A percentile compares a stretch with the other conserved stretches of the same genome.
phyloP scores from a whole-genome alignment of 2,113 vertebrate species.

The Apteryx owenii region DNA sequence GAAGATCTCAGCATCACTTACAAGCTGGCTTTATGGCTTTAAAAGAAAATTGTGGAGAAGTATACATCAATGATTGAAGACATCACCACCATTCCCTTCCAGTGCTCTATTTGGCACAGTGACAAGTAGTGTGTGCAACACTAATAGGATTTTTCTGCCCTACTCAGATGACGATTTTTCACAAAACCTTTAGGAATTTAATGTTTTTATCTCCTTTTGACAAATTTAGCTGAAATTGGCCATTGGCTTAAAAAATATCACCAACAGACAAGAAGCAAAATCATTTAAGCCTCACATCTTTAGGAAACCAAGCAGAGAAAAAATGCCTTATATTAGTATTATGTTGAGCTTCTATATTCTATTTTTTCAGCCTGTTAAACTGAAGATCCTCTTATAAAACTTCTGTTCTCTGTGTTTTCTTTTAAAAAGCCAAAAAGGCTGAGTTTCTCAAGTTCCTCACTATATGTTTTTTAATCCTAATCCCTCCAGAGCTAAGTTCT shows the following conservation, averaged over 20 bases:
- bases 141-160: neutral
- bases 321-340: neutral
- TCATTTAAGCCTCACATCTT: neutral
- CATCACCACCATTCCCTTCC: neutral
- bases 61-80: neutral
- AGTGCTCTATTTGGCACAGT: neutral
- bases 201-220: neutral
- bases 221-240: neutral
- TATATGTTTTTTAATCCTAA: neutral
- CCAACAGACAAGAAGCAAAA: neutral
- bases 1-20: neutral
- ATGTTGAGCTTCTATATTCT: neutral
- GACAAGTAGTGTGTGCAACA: neutral
- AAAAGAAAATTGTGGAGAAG: neutral
- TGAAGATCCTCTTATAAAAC: neutral
- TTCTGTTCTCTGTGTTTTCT: neutral
- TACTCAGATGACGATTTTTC: neutral
- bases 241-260: neutral
- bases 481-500: neutral
- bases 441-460: neutral
- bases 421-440: neutral
- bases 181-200: neutral
- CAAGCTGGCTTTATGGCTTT: neutral
- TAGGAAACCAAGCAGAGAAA: neutral
- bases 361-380: neutral